Conservation (phyloP, 1,140 invertebrate species). For the Diuraphis noxia region DNA sequence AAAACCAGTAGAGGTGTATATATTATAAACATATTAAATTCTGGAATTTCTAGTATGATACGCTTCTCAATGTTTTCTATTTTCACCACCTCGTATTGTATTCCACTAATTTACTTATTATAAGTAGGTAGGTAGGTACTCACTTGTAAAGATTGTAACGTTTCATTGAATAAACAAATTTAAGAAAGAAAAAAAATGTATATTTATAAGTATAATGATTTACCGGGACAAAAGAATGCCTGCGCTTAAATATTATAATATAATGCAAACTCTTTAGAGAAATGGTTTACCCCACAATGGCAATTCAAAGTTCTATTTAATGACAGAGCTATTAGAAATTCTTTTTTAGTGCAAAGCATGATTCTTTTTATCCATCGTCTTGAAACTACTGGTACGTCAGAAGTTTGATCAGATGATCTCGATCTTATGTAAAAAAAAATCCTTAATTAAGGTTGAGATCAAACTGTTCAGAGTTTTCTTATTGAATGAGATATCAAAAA, state of each 20-base stretch:
- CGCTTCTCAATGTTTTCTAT: no score
- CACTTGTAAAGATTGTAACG: no score
- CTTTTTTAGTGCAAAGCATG: neutral
- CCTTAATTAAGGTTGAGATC: neutral
- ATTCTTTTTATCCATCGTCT: neutral
- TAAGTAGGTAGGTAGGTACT: no score
- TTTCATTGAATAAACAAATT: no score
- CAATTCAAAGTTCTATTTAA: constrained; percentile 9
- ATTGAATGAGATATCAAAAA: neutral
- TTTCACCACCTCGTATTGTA: no score
- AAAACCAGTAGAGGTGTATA: neutral
- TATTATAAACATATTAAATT: no score
- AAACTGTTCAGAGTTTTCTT: neutral
- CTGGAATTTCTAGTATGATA: no score
- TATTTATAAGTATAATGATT: neutral
- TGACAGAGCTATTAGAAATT: neutral
- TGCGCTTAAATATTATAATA: neutral
- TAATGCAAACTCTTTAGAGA: neutral
- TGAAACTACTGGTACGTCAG: neutral
- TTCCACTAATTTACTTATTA: no score
- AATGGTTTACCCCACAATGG: neutral
- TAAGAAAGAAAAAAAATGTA: no score
- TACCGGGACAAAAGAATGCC: neutral
- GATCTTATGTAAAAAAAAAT: neutral
- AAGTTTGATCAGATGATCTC: neutral